These are phyloP conservation scores for Temnothorax nylanderi DNA, from an alignment of 1,140 invertebrate genomes.

Conservation along the genomic window DNA sequence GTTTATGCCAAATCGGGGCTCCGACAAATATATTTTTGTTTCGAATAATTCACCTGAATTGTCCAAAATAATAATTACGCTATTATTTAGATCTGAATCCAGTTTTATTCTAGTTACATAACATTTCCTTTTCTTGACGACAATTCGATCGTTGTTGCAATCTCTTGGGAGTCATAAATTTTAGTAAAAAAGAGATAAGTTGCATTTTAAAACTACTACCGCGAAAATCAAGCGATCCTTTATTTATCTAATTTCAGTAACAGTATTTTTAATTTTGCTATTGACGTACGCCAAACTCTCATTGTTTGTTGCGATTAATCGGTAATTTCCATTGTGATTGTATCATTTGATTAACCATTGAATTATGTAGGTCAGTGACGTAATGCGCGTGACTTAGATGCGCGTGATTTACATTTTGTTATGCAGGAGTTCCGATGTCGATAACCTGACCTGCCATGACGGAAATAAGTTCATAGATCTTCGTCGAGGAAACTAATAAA, in stretches of 20 bases:
- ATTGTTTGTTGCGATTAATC: neutral
- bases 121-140: neutral
- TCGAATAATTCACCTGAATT: neutral
- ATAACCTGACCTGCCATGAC: constrained; percentile 7
- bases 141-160: neutral
- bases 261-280: neutral
- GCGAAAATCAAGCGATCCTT: neutral
- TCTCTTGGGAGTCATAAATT: neutral
- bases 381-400: neutral
- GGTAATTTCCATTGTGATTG: constrained; percentile 7
- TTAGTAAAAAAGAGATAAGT: neutral
- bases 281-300: neutral
- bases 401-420: neutral
- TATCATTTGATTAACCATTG: neutral
- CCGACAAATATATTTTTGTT: neutral
- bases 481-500: neutral
- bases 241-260: neutral
- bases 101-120: neutral
- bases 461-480: constrained; percentile 15
- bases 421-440: neutral
- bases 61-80: neutral
- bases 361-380: neutral
- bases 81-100: neutral
- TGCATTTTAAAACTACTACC: neutral
- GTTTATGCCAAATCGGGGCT: neutral